Evolutionary conservation across 2,113 vertebrate genomes (phyloP).

Genomic region (Orthonyx spaldingii): DNA sequence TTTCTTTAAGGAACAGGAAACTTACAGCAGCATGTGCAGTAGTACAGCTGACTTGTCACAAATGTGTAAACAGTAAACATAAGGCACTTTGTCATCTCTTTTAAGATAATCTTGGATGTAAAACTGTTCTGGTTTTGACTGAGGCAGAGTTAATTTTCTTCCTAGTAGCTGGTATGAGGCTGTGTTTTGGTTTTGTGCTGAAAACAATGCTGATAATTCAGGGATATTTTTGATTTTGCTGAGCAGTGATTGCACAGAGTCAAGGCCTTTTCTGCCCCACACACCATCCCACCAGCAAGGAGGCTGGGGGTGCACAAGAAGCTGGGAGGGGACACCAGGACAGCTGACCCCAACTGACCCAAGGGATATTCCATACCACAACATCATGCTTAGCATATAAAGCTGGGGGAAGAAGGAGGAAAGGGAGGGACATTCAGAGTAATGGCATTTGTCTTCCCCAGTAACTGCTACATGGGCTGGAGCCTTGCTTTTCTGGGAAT

Average conservation of each 20-base stretch:
- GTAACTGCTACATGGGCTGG: rapidly evolving
- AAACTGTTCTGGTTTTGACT: neutral
- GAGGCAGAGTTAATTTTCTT: neutral
- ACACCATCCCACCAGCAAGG: neutral
- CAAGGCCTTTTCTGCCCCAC: neutral
- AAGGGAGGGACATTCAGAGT: neutral
- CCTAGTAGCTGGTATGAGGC: neutral
- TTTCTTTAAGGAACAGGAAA: neutral
- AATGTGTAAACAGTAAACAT: neutral
- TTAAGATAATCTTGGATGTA: neutral
- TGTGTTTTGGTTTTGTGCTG: neutral
- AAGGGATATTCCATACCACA: neutral
- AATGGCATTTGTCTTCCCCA: neutral
- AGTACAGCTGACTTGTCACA: neutral
- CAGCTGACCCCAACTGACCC: neutral
- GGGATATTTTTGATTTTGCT: neutral
- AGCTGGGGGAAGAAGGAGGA: neutral
- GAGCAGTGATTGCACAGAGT: neutral
- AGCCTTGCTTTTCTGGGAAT: neutral
- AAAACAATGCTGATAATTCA: neutral
- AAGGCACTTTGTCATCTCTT: neutral
- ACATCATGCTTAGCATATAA: neutral
- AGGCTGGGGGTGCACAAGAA: neutral
- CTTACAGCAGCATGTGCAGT: neutral
- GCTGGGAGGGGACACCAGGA: neutral